A percentile compares a stretch with the other conserved stretches of the same genome.
Evolutionary conservation across 37 sponge, comb jelly and placozoan genomes (phyloP).

Genomic region (Chondrilla cf. caribensis): DNA sequence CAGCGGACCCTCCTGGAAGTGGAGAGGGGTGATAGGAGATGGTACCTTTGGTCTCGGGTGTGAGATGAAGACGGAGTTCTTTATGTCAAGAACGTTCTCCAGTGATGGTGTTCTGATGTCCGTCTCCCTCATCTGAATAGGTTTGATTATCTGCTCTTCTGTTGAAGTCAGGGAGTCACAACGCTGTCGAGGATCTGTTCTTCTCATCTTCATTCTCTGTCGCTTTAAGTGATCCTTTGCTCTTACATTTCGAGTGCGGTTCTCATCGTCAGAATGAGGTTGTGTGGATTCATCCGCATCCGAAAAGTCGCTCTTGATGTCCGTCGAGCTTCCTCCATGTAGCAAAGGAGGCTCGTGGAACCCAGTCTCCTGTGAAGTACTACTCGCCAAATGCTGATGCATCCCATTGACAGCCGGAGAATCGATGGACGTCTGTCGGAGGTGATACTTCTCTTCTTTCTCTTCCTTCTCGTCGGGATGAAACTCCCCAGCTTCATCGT

Average conservation of each 20-base stretch:
- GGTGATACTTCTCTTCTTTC: neutral
- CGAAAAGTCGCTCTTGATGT: constrained; percentile 3
- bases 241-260: too few relatives aligned
- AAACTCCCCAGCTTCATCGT: neutral
- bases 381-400: neutral
- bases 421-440: constrained; percentile 10
- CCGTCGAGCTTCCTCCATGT: constrained; percentile 1
- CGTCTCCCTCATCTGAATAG: neutral
- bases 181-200: neutral
- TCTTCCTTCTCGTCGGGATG: constrained; percentile 20
- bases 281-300: constrained; percentile 10
- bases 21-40: neutral
- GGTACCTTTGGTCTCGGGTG: neutral
- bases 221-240: neutral
- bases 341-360: neutral
- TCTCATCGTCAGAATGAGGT: neutral
- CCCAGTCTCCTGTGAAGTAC: constrained; percentile 1
- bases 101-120: neutral
- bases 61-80: neutral
- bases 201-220: neutral
- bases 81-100: neutral
- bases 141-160: neutral
- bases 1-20: constrained; percentile 16
- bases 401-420: neutral
- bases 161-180: constrained; percentile 13